Evolutionary conservation across 2,888 invertebrate genomes (phyloP), one percentile per base, ranked within the genome.

Genomic region (Phanerotoma sp.): DNA sequence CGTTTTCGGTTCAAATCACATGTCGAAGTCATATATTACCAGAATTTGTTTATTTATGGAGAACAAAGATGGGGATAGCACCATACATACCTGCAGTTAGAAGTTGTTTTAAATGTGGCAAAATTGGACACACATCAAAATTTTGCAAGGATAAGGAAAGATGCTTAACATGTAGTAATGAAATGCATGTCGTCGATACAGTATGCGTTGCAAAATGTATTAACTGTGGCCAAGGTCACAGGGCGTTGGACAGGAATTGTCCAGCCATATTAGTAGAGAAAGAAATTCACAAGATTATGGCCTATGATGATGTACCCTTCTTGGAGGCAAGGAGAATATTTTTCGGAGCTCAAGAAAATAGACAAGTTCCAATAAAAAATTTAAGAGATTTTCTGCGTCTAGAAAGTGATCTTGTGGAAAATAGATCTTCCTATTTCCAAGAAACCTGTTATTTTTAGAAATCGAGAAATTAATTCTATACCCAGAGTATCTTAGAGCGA

Each of bases 101-200:
- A 20, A 16, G 9, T 7, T 42, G 42, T 28, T 42, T 6, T 7
- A 42, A 20, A 20, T 28, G 42, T 82, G 77, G 70, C 68, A 75
- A 45, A 54, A 70, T 15, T 60, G 76, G 4, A 67, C 64, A 55
- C 65, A 66, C 20, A 80, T 80, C 0, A 71, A 70, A 54, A 71
- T 76, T 55, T 77, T 79, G 42, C 21, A 42, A 42, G 5, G 42
- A 42, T 9, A 13, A 22, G 21, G 42, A 42, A 21, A 42, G 15
- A 21, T 28, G 42, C 5, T 15, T 42, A 28, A 20, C 11, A 1
- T 42, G 42, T 18, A 22, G 42, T 4, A 20, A 42, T 7, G 21
- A 6, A 6, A 42, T 6, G 3, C 42, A 42, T 10, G 11, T 4
- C 4, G 37, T 9, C 10, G 16, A 16, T 1, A 5, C 3, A 13